Evolutionary conservation across 2,797 vertebrate species (phyloP).

Genomic region (Pteronotus mesoamericanus): DNA sequence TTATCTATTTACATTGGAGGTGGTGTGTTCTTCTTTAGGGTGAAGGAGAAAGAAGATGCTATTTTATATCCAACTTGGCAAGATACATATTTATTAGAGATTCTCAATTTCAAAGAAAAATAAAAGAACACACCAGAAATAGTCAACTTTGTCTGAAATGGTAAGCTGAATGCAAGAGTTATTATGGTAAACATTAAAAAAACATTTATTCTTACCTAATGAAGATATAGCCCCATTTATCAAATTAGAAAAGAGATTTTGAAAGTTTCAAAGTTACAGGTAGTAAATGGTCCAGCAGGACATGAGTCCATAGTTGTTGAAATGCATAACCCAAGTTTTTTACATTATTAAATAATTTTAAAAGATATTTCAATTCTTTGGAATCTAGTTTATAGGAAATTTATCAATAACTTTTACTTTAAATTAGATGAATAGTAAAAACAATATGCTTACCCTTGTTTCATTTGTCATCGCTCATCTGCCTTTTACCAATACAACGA

Average conservation of each 20-base stretch:
- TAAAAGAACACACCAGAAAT: not conserved
- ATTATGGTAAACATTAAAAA: not conserved
- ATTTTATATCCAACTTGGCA: not conserved
- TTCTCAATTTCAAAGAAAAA: conserved; percentile 1
- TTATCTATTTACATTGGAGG: not conserved
- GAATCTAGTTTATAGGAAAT: not conserved
- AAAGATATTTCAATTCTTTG: not conserved
- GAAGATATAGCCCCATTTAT: not conserved
- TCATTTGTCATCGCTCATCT: not conserved
- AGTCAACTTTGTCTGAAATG: not conserved
- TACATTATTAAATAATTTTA: not conserved
- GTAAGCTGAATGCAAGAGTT: not conserved
- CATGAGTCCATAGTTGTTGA: not conserved
- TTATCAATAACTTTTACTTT: not conserved
- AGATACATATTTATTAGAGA: not conserved
- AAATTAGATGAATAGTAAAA: not conserved
- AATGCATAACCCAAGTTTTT: not conserved
- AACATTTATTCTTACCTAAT: not conserved
- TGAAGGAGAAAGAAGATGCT: not conserved
- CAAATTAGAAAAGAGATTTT: not conserved
- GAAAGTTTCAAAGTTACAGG: not conserved
- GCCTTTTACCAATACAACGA: not conserved
- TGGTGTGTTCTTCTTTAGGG: not conserved
- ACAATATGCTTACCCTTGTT: not conserved
- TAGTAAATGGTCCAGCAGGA: not conserved